These are phyloP conservation scores for Manacus vitellinus DNA, from an alignment of 2,113 vertebrate genomes.

Conservation along the genomic window DNA sequence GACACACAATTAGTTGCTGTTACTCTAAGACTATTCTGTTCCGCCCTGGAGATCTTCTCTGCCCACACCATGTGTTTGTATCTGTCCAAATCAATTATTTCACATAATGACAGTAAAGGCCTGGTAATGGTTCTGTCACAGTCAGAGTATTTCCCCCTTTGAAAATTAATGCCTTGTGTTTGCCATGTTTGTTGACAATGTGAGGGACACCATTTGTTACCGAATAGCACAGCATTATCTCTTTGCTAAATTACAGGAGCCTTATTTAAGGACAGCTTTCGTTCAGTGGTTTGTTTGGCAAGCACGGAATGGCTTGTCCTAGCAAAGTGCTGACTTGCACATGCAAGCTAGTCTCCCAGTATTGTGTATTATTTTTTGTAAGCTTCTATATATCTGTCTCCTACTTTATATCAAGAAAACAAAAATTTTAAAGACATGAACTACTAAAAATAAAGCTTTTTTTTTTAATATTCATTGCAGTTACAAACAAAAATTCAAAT, in stretches of 20 bases:
- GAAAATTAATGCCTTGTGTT: not conserved
- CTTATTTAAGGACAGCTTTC: not conserved
- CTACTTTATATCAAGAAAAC: not conserved
- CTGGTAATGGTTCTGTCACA: not conserved
- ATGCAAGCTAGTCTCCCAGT: not conserved
- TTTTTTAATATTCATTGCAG: not conserved
- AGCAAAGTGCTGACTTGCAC: not conserved
- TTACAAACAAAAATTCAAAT: not conserved
- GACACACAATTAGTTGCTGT: not conserved
- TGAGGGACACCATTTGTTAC: not conserved
- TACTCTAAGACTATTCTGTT: not conserved
- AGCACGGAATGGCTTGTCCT: not conserved
- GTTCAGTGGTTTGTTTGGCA: not conserved
- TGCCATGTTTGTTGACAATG: not conserved
- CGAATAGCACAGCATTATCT: not conserved
- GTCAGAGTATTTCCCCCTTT: not conserved
- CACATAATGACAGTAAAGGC: not conserved
- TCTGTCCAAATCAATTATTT: not conserved
- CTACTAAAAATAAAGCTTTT: not conserved
- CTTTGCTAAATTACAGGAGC: not conserved
- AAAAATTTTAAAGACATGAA: not conserved
- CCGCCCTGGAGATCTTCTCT: not conserved
- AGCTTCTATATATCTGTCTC: not conserved
- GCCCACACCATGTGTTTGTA: fast-evolving
- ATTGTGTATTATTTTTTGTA: not conserved